phyloP scores from a whole-genome alignment of 2,888 invertebrate genomes.

The Deroplatys truncata region DNA sequence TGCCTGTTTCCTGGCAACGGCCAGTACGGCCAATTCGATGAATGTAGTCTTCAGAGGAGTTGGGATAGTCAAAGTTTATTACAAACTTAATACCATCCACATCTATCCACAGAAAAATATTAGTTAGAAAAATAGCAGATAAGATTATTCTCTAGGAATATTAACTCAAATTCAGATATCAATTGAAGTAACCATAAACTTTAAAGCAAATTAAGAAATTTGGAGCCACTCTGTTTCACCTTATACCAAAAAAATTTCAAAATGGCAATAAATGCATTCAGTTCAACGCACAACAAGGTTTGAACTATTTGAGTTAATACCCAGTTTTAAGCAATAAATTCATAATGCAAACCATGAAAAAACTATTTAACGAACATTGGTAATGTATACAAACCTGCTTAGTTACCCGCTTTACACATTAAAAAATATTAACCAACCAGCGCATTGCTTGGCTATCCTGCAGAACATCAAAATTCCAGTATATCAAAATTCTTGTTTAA shows the following conservation, averaged over 20 bases:
- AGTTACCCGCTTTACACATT: neutral
- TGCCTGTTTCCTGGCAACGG: slow-evolving; percentile 79
- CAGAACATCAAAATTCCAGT: neutral
- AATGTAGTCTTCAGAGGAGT: slow-evolving; percentile 92
- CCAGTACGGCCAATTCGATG: slow-evolving; percentile 94
- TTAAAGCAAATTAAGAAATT: too few relatives aligned
- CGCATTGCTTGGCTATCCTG: neutral
- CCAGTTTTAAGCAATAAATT: too few relatives aligned
- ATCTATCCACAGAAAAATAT: slow-evolving; percentile 36
- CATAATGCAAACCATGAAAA: too few relatives aligned
- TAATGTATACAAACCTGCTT: neutral
- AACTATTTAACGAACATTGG: neutral
- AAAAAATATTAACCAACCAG: neutral
- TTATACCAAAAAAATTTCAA: too few relatives aligned
- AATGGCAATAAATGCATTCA: too few relatives aligned
- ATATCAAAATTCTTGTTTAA: too few relatives aligned
- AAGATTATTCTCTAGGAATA: neutral
- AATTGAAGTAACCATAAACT: too few relatives aligned
- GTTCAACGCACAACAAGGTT: too few relatives aligned
- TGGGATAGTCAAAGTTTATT: slow-evolving; percentile 94
- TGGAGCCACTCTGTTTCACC: too few relatives aligned
- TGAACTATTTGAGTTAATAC: too few relatives aligned
- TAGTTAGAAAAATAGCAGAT: neutral
- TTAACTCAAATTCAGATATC: neutral
- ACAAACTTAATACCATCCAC: slow-evolving; percentile 95